Base-by-base conservation (phyloP, 2,888 invertebrate genomes). In the Erynnis tages region DNA sequence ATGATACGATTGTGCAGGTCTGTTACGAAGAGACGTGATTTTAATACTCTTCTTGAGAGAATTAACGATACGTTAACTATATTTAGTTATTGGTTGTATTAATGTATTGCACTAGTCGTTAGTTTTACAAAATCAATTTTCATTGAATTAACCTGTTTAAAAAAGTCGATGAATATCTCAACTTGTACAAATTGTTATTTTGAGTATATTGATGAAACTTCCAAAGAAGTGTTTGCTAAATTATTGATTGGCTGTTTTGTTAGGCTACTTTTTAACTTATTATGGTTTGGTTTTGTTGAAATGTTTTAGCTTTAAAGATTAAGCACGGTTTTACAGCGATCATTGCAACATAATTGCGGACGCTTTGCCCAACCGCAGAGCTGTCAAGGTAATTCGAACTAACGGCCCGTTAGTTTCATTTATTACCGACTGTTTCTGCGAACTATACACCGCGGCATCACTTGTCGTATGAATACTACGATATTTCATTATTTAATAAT, bases 361-460 rank as follows among this genome's bases (percentile, higher is more conserved):
- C 21, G 32, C 25, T 38, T 53, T 46, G 34, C 34, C 41, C 29
- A 43, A 50, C 35, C 40, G 32, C 48, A 40, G 11, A 23, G 16
- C 19, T 38, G 47, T 47, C 25, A 17, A 55, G 69, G 68, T 70
- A 72, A 72, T 66, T 62, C 54, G 59, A 67, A 69, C 71, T 73
- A 74, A 72, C 71, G 52, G 54, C 53, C 55, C 54, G 67, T 72
- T 73, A 70, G 71, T 72, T 65, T 60, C 58, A 57, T 65, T 64
- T 61, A 69, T 70, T 71, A 65, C 69, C 64, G 23, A 40, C 48
- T 23, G 30, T 16, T 32, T 23, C 25, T 48, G 40, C 40, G 32
- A 32, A 32, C 48, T 38, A n/a, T 23, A 4, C 8, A 17, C 34
- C 17, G 8, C 32, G n/a, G 13, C 10, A 19, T 27, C 21, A 17